Evolutionary conservation across 2,888 invertebrate genomes (phyloP).

Genomic region (Drosophila vallismaia): DNA sequence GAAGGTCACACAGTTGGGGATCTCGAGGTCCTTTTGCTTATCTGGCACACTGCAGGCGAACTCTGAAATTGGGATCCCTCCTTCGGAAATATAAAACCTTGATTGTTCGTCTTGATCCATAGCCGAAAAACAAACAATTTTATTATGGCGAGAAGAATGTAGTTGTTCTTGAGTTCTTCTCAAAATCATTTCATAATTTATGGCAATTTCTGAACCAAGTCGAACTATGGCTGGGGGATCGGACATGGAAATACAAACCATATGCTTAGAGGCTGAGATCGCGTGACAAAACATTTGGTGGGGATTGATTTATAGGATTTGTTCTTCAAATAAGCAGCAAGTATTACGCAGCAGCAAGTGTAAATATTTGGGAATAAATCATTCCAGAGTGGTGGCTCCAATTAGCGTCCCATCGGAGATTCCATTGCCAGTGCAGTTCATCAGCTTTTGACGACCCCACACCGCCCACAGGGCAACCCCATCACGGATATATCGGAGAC

Average conservation of each 20-base stretch:
- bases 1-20: conserved; percentile 18
- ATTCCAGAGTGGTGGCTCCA: conserved; percentile 31
- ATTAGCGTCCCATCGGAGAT: conserved; percentile 31
- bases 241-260: conserved; percentile 59
- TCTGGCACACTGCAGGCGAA: conserved; percentile 30
- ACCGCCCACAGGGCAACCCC: conserved; percentile 34
- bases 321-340: neutral
- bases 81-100: conserved; percentile 28
- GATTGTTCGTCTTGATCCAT: conserved; percentile 19
- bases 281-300: conserved; percentile 46
- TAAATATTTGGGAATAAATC: conserved; percentile 50
- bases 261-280: conserved; percentile 59
- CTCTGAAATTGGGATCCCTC: conserved; percentile 30
- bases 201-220: conserved; percentile 62
- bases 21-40: conserved; percentile 28
- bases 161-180: conserved; percentile 27
- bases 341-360: conserved; percentile 17
- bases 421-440: conserved; percentile 39
- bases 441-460: conserved; percentile 38
- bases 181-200: conserved; percentile 64
- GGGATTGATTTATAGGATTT: conserved; percentile 22
- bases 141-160: conserved; percentile 41
- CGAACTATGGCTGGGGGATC: conserved; percentile 20
- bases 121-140: conserved; percentile 57
- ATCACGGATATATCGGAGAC: conserved; percentile 24